phyloP scores from a whole-genome alignment of 1,140 invertebrate genomes.

The Drosophila punjabiensis region DNA sequence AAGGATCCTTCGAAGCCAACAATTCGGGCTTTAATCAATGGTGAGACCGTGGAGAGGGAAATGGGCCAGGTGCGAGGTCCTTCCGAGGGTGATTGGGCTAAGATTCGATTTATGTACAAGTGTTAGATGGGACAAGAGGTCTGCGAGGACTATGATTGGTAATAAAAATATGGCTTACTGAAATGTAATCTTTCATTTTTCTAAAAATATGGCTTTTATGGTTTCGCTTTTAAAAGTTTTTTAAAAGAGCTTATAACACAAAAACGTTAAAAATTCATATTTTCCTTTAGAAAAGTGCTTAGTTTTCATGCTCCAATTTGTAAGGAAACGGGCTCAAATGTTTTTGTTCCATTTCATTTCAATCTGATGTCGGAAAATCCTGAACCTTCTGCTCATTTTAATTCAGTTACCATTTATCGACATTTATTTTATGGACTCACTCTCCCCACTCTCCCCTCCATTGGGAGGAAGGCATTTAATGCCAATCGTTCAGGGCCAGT shows the following conservation, averaged over 20 bases:
- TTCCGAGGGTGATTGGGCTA: conserved; percentile 70
- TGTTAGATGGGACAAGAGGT: conserved; percentile 24
- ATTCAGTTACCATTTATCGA: conserved; percentile 8
- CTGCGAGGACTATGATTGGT: conserved; percentile 21
- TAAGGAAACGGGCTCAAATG: neutral
- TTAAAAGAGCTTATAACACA: neutral
- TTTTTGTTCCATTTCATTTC: neutral
- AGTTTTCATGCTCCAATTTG: neutral
- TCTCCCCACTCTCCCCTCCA: neutral
- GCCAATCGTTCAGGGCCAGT: conserved; percentile 11
- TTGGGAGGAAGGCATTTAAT: neutral
- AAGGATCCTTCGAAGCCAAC: conserved; percentile 77
- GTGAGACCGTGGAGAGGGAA: conserved; percentile 58
- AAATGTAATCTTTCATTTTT: neutral
- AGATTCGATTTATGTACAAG: conserved; percentile 75
- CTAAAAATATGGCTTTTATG: fast-evolving
- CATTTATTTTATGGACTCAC: conserved; percentile 5
- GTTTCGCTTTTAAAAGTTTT: no score
- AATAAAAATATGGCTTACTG: conserved; percentile 5
- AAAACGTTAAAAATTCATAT: neutral
- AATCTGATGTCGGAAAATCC: neutral
- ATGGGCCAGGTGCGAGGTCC: conserved; percentile 71
- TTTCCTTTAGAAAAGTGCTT: neutral
- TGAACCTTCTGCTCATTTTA: neutral
- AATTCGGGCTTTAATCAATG: conserved; percentile 58